Evolutionary conservation across 1,140 invertebrate species (phyloP).

Genomic region (Drosophila murphyi): DNA sequence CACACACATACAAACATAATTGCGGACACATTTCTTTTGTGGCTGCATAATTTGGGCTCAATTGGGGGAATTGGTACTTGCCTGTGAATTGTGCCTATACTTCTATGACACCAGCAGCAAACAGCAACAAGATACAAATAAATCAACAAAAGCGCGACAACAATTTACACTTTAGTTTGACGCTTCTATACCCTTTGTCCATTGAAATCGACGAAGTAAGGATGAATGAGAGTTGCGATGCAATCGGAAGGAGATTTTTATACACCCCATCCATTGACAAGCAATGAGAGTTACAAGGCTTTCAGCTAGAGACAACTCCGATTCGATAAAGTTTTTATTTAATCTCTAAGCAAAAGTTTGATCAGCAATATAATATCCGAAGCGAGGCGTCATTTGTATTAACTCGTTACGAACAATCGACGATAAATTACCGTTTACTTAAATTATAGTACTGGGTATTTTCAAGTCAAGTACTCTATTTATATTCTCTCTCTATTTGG

Average conservation of each 20-base stretch:
- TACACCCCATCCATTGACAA: too few relatives aligned
- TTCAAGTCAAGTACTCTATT: neutral
- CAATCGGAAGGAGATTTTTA: too few relatives aligned
- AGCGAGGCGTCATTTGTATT: too few relatives aligned
- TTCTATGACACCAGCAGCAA: conserved; percentile 20
- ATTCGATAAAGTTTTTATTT: too few relatives aligned
- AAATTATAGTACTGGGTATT: neutral
- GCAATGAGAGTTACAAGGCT: too few relatives aligned
- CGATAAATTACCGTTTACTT: too few relatives aligned
- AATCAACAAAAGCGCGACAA: conserved; percentile 6
- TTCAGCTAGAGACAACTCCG: too few relatives aligned
- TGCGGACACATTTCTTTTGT: conserved; percentile 35
- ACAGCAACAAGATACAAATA: conserved; percentile 1
- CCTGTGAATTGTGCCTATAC: conserved; percentile 46
- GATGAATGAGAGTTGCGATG: too few relatives aligned
- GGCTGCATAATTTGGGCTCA: conserved; percentile 59
- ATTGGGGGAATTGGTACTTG: conserved; percentile 65
- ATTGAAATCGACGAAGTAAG: too few relatives aligned
- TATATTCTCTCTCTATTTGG: neutral
- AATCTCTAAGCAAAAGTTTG: too few relatives aligned
- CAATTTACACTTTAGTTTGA: conserved; percentile 4
- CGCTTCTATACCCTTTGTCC: neutral
- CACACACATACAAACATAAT: neutral
- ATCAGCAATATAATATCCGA: too few relatives aligned
- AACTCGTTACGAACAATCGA: too few relatives aligned